phyloP scores from a whole-genome alignment of 2,888 invertebrate genomes.

The Ephialtes manifestator region DNA sequence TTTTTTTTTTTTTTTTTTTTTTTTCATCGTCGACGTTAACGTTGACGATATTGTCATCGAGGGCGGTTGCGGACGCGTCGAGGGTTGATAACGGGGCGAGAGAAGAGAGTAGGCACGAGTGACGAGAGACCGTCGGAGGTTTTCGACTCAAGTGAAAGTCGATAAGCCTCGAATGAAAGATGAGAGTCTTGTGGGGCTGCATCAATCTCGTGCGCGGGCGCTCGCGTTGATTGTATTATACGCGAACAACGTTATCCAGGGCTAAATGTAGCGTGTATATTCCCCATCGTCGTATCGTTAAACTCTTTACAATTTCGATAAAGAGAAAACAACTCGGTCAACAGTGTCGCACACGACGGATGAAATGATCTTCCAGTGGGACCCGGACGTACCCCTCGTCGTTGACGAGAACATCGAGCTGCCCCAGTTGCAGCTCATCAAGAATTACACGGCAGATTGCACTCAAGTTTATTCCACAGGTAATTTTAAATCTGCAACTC shows the following conservation, averaged over 20 bases:
- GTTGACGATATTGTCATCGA: conserved; percentile 46
- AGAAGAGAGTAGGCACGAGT: conserved; percentile 35
- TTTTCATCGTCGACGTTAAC: conserved; percentile 51
- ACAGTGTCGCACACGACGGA: conserved; percentile 97
- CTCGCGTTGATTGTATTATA: conserved; percentile 23
- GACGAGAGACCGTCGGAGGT: conserved; percentile 54
- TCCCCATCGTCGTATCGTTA: conserved; percentile 34
- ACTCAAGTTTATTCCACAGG: conserved; percentile 97
- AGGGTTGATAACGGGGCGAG: conserved; percentile 66
- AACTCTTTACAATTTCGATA: conserved; percentile 59
- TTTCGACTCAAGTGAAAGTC: conserved; percentile 72
- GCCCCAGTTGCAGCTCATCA: conserved; percentile 94
- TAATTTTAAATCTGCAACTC: conserved; percentile 81
- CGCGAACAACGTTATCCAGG: conserved; percentile 39
- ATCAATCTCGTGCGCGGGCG: conserved; percentile 56
- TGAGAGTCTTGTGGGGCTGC: conserved; percentile 68
- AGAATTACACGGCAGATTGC: conserved; percentile 96
- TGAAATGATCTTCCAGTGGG: conserved; percentile 97
- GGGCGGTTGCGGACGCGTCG: conserved; percentile 44
- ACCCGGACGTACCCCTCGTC: conserved; percentile 95
- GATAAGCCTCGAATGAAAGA: conserved; percentile 71
- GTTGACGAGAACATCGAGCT: conserved; percentile 96
- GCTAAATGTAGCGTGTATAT: conserved; percentile 48
- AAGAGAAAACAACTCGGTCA: conserved; percentile 80
- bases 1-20: conserved; percentile 46